Base-by-base conservation (phyloP, 2,888 invertebrate genomes). In the Parthenolecanium corni region DNA sequence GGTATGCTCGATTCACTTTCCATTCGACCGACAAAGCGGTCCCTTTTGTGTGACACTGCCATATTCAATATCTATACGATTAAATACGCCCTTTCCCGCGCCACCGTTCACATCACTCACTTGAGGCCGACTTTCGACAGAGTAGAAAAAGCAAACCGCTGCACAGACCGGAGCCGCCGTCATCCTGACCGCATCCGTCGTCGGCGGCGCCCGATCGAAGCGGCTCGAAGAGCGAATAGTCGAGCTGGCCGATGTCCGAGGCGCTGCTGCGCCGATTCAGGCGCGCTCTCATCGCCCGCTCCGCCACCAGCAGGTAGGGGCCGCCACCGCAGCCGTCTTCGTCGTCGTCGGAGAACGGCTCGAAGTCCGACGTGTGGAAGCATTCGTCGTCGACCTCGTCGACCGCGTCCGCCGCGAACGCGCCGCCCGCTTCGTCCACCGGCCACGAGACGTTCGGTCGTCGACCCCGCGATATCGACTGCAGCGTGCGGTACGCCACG, bases 361-460 rank as follows among this genome's bases (percentile, higher is more conserved):
- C 61, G 51, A 61, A 61, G 44, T 61, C 61, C 21, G 61, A 61
- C 61, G 61, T 61, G 25, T 61, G 61, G 47, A 61, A 61, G 51
- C 61, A 61, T 24, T 61, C 61, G 61, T 61, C 61, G 31, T 49
- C 61, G 18, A 61, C 38, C 23, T 38, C 61, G 40, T 61, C 61
- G 24, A 51, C 51, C 11, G 31, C 44, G 21, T 46, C 44, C 57
- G 31, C 44, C 24, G 46, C 25, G 20, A 44, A 25, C 46, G 20
- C 31, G 44, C 25, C 57, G 25, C 18, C 25, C 24, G 42, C 57
- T 6, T 57, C 57, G 57, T n/a, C 25, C 4, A 57, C n/a, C n/a
- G n/a, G 57, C 23, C 42, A 40, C 21, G 23, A 18, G 52, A 42
- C 40, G 42, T 24, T 40, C 23, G 54, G n/a, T 46, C 46, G 57